Base-by-base conservation (phyloP, 2,888 invertebrate species). In the Scaptomyza flava region DNA sequence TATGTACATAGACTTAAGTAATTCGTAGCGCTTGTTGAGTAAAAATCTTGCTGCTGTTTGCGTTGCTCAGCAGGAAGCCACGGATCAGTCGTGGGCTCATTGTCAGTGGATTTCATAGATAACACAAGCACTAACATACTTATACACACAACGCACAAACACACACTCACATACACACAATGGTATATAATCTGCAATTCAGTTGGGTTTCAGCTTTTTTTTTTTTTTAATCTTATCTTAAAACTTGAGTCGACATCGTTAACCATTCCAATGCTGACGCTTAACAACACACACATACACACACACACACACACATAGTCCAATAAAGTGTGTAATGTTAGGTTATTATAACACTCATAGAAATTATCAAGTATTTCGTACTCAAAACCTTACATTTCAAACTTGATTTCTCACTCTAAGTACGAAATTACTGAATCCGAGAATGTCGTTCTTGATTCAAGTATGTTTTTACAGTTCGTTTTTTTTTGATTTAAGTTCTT, bases 151-250 rank as follows among this genome's bases (percentile, higher is more conserved):
- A 50, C 66, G 8, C 20, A 53, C 31, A 72, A 80, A 69, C 47
- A 71, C 52, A 60, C 46, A 57, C 27, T n/a, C 12, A 23, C 43
- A 47, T 43, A 54, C 41, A 20, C n/a, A 14, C 45, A 51, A 38
- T 36, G 34, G 50, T 41, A 47, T 42, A 11, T 31, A 63, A 59
- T 56, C 63, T 59, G 66, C 68, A 58, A 67, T 68, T 71, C 71
- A 79, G 65, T 77, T 67, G 43, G 52, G 74, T 81, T 74, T 78
- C 41, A 17, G 41, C 14, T 14, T n/a, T 36, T 36, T n/a, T 36
- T 5, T 14, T 59, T 61, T 58, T 80, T 84, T 81, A 87, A 87
- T 89, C 89, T 87, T 87, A 87, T 87, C 89, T 87, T 88, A 80
- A 89, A 89, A 89, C 79, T 84, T 79, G 88, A 86, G 81, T 88